A percentile compares a stretch with the other conserved stretches of the same genome.
Conservation (phyloP, 2,113 vertebrate species). For the Charadrius vociferus region DNA sequence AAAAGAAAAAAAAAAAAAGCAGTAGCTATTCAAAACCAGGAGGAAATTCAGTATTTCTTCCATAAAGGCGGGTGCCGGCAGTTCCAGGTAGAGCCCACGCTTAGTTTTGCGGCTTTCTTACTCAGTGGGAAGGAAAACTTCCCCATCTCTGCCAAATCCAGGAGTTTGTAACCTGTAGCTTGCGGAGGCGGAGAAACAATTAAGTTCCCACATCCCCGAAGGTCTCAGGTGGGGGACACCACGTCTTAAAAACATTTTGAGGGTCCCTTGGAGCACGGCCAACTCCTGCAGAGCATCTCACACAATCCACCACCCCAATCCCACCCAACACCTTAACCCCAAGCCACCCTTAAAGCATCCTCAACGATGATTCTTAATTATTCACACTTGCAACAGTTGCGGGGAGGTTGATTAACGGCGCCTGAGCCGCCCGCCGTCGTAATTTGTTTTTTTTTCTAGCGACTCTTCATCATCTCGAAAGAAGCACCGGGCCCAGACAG, state of each 20-base stretch:
- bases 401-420: neutral
- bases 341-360: neutral
- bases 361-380: neutral
- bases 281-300: neutral
- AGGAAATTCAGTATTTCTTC: neutral
- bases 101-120: neutral
- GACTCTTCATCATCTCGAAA: neutral
- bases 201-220: neutral
- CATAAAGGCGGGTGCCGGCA: neutral
- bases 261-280: no score
- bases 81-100: neutral
- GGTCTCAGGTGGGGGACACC: neutral
- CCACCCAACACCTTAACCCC: neutral
- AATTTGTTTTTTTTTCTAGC: constrained; percentile 32
- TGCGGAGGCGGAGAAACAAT: accelerated
- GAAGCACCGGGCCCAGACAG: neutral
- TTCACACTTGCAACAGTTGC: neutral
- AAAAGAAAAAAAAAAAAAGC: neutral
- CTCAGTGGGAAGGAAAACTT: neutral
- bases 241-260: neutral
- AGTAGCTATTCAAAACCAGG: neutral
- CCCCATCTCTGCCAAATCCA: accelerated
- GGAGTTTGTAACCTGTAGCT: neutral
- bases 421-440: neutral
- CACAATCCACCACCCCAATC: accelerated